Conservation (phyloP, 2,797 vertebrate genomes). For the Oreonectes daqikongensis region DNA sequence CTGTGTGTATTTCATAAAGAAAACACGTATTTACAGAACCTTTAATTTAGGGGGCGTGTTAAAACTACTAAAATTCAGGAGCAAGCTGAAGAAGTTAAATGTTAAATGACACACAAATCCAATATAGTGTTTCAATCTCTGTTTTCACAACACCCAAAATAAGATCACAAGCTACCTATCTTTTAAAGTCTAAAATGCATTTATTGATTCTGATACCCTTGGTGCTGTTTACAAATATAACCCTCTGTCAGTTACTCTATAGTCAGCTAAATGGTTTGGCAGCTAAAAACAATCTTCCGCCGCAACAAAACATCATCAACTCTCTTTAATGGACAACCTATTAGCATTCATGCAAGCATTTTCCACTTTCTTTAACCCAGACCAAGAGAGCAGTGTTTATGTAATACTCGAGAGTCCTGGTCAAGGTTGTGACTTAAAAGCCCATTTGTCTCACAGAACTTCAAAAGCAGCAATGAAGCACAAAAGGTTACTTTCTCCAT, state of each 20-base stretch:
- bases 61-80: background rate
- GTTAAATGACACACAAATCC: background rate
- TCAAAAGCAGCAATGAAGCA: background rate
- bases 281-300: conserved; percentile 13
- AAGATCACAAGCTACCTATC: background rate
- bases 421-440: conserved; percentile 39
- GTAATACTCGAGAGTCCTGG: conserved; percentile 25
- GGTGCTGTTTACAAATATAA: background rate
- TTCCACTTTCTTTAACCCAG: conserved; percentile 43
- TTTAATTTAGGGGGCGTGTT: background rate
- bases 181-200: background rate
- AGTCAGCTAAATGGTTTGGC: background rate
- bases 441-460: conserved; percentile 36
- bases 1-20: no score
- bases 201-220: background rate
- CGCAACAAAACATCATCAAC: background rate
- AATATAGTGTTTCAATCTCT: background rate
- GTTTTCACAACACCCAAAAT: background rate
- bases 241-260: background rate
- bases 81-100: background rate
- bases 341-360: conserved; percentile 45
- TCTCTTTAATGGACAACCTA: conserved; percentile 25
- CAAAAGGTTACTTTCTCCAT: background rate
- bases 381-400: conserved; percentile 26
- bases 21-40: background rate